Evolutionary conservation across 2,797 vertebrate species (phyloP).

Genomic region (Cynopterus sphinx): DNA sequence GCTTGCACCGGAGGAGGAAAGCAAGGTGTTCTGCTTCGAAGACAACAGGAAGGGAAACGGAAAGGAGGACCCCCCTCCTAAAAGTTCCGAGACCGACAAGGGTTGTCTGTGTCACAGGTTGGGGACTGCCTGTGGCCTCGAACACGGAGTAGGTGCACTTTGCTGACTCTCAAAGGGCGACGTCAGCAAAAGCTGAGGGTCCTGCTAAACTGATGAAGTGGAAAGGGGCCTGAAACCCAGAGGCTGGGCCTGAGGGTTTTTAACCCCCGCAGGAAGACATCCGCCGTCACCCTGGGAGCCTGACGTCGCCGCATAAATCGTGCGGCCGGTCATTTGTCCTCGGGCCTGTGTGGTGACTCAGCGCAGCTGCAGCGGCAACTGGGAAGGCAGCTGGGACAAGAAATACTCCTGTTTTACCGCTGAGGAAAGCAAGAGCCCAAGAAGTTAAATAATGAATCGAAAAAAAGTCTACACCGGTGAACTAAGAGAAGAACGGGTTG

Average conservation of each 20-base stretch:
- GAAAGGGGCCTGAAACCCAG: constrained; percentile 8
- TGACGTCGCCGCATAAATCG: background rate
- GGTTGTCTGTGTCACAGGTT: background rate
- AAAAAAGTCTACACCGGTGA: background rate
- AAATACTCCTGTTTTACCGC: background rate
- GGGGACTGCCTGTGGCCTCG: background rate
- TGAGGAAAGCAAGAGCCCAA: background rate
- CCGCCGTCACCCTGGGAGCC: background rate
- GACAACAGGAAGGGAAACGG: background rate
- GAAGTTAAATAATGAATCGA: background rate
- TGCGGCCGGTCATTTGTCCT: background rate
- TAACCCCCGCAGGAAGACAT: background rate
- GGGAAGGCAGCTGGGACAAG: background rate
- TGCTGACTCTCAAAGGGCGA: background rate
- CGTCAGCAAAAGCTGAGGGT: constrained; percentile 32
- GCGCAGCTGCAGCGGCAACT: background rate
- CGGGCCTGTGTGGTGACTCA: background rate
- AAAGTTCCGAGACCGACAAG: background rate
- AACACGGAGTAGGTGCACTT: background rate
- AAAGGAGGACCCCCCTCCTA: constrained; percentile 40
- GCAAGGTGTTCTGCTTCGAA: background rate
- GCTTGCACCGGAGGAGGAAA: background rate
- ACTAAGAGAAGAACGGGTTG: background rate
- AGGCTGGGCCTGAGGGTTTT: background rate
- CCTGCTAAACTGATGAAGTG: background rate